phyloP scores from a whole-genome alignment of 2,797 vertebrate genomes.

The Propithecus deckenii region DNA sequence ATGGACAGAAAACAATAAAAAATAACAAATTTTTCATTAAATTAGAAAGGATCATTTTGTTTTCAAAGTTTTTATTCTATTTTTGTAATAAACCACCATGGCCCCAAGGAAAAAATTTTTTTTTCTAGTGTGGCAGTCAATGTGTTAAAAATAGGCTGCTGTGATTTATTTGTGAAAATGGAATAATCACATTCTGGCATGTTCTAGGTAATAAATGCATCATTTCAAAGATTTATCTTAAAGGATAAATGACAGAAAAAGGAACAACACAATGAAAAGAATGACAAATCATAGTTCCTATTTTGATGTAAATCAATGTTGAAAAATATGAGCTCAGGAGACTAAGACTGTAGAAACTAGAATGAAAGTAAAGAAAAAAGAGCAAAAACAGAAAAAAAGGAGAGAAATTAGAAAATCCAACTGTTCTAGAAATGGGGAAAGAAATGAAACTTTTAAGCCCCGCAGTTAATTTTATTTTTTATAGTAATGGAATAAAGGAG shows the following conservation, averaged over 20 bases:
- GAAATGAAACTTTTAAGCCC: background rate
- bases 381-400: background rate
- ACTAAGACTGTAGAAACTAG: background rate
- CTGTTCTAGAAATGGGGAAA: background rate
- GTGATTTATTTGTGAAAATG: background rate
- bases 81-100: too few relatives aligned
- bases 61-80: too few relatives aligned
- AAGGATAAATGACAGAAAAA: background rate
- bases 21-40: too few relatives aligned
- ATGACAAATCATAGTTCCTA: background rate
- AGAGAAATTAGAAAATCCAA: background rate
- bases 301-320: background rate
- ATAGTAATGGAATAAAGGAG: background rate
- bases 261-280: background rate
- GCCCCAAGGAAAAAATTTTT: too few relatives aligned
- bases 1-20: too few relatives aligned
- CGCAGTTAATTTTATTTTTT: background rate
- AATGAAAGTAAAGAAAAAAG: background rate
- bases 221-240: slow-evolving; percentile 12
- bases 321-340: slow-evolving; percentile 11
- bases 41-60: too few relatives aligned
- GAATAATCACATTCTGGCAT: background rate
- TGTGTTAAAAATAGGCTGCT: background rate
- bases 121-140: too few relatives aligned
- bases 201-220: background rate